Evolutionary conservation across 2,888 invertebrate species (phyloP), one percentile per base, ranked within the genome.

Genomic region (Temnothorax rugatulus): DNA sequence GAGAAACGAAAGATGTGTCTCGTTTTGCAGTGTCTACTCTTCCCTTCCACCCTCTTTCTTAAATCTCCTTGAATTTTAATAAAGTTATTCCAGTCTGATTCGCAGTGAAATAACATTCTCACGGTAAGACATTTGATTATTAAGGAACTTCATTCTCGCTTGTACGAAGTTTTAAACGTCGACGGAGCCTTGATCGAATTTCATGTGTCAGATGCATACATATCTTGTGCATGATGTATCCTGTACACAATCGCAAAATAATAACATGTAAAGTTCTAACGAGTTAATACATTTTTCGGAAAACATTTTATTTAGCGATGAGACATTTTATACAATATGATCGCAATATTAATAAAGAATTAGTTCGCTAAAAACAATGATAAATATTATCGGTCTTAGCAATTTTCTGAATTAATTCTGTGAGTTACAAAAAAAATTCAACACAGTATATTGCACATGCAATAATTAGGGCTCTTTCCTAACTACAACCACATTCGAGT

Each of bases 1-100:
- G 92, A 93, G 93, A 93, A 93, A 94, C 90, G 84, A 90, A 90
- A 77, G 44, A 82, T 38, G 76, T 66, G 79, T 83, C 64, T 89
- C 50, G 69, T 85, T 85, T 66, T 71, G 44, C 54, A 29, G 29
- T 29, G 50, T 0, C 13, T 47, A 2, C 25, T n/a, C 29, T 9
- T 59, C 7, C 15, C 8, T 18, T 11, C n/a, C 9, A 15, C 5
- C 44, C 18, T 66, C 15, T 68, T 8, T n/a, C 9, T 15, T 44
- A 34, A 64, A 54, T 29, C 9, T 54, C 5, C 11, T 15, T 1
- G 18, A 7, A 41, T 25, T 41, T 66, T 15, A 21, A 0, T 38
- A 50, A 34, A 75, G 9, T 9, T 29, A 44, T 21, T 44, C 15
- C 18, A 50, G 18, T 7, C 64, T 13, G 7, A 44, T 66, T 47